Evolutionary conservation across 2,888 invertebrate genomes (phyloP).

Genomic region (Cremastobaeus sp.): DNA sequence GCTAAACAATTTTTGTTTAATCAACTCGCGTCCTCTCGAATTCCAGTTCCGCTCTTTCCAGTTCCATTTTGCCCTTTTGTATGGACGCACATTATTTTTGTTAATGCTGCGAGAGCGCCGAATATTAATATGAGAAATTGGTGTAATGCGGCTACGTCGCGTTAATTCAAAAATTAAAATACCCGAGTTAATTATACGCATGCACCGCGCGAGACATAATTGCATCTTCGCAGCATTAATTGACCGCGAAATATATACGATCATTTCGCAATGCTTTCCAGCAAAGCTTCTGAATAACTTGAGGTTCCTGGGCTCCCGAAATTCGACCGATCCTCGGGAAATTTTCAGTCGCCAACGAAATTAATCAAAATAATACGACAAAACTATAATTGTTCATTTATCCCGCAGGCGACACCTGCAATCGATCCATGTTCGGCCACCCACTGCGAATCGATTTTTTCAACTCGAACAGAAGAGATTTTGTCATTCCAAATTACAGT

Average conservation of each 20-base stretch:
- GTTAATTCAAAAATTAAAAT: constrained; percentile 10
- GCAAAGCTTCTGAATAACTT: constrained; percentile 12
- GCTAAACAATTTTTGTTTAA: no score
- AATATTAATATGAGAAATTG: neutral
- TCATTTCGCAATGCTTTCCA: constrained; percentile 60
- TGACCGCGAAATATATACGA: constrained; percentile 63
- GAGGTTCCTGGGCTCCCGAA: neutral
- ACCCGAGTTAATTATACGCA: constrained; percentile 38
- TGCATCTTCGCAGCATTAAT: constrained; percentile 61
- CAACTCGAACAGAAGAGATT: no score
- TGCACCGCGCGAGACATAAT: constrained; percentile 20
- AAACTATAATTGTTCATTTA: constrained; percentile 75
- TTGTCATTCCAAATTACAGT: no score
- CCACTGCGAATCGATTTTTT: constrained; percentile 29
- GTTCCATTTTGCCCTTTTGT: no score
- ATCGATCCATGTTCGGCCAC: constrained; percentile 49
- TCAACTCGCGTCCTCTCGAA: no score
- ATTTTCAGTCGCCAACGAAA: constrained; percentile 33
- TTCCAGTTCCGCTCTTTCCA: no score
- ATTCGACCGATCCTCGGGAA: constrained; percentile 17
- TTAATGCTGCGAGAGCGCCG: no score
- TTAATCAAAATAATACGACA: constrained; percentile 69
- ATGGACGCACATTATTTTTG: no score
- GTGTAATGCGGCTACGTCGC: neutral
- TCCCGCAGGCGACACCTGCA: constrained; percentile 70